Evolutionary conservation across 1,140 invertebrate species (phyloP).

Genomic region (Pogonomyrmex californicus): DNA sequence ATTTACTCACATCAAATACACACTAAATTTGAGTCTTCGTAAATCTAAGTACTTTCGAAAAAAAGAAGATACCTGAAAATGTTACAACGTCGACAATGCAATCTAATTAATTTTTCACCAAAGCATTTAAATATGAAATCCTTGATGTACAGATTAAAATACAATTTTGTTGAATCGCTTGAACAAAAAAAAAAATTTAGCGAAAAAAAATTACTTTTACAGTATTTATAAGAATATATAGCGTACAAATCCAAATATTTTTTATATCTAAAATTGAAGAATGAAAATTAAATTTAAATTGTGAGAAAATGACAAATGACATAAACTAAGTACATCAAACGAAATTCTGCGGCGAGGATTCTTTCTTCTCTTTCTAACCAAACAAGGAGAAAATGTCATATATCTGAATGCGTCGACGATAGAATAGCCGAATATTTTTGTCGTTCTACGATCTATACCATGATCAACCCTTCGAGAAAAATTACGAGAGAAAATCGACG

Average conservation of each 20-base stretch:
- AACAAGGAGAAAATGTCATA: background rate
- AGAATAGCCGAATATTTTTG: background rate
- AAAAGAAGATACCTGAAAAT: background rate
- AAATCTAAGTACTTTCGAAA: background rate
- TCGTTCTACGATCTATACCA: background rate
- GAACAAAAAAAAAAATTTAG: background rate
- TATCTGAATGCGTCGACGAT: background rate
- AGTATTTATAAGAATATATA: background rate
- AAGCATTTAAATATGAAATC: conserved; percentile 31
- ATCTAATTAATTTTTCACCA: conserved; percentile 24
- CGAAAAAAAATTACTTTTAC: background rate
- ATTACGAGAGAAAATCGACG: background rate
- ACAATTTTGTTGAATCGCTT: background rate
- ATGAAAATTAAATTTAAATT: background rate
- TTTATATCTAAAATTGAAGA: background rate
- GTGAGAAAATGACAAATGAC: background rate
- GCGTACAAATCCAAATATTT: background rate
- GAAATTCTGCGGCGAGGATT: background rate
- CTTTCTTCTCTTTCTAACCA: background rate
- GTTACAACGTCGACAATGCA: background rate
- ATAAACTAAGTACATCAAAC: background rate
- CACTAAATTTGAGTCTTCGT: background rate
- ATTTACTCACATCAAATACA: background rate
- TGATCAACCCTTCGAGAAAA: conserved; percentile 42
- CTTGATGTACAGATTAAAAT: conserved; percentile 15